These are phyloP conservation scores for Tauraco erythrolophus DNA, from an alignment of 2,113 vertebrate species.

Conservation along the genomic window DNA sequence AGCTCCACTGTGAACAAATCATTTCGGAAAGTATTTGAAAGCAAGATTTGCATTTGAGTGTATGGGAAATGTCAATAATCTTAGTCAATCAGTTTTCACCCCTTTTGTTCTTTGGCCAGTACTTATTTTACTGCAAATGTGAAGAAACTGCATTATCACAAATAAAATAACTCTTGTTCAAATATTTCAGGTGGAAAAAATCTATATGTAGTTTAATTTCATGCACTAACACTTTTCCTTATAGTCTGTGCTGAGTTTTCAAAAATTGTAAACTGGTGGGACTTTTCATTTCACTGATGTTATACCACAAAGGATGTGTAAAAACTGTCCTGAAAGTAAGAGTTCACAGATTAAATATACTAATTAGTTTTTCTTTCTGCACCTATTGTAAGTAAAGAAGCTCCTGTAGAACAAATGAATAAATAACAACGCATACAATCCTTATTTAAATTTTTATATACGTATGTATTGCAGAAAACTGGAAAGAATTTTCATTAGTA, in stretches of 20 bases:
- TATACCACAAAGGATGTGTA: background rate
- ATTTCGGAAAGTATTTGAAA: background rate
- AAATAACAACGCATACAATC: background rate
- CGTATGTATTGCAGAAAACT: background rate
- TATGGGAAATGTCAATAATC: background rate
- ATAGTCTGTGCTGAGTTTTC: background rate
- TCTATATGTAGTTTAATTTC: conserved; percentile 37
- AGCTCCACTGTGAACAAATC: background rate
- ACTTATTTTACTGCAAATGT: background rate
- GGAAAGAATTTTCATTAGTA: background rate
- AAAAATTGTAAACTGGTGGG: background rate
- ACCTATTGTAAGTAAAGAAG: background rate
- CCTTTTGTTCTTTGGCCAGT: background rate
- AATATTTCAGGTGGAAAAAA: conserved; percentile 15
- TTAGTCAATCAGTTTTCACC: background rate
- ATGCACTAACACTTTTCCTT: conserved; percentile 6
- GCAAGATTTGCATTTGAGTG: background rate
- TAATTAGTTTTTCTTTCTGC: background rate
- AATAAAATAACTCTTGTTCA: background rate
- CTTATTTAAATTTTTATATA: background rate
- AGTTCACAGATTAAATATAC: background rate
- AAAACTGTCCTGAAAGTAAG: background rate
- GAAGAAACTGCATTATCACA: background rate
- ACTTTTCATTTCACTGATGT: background rate
- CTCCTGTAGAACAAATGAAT: background rate